Evolutionary conservation across 2,888 invertebrate species (phyloP).

Genomic region (Lypha dubia): DNA sequence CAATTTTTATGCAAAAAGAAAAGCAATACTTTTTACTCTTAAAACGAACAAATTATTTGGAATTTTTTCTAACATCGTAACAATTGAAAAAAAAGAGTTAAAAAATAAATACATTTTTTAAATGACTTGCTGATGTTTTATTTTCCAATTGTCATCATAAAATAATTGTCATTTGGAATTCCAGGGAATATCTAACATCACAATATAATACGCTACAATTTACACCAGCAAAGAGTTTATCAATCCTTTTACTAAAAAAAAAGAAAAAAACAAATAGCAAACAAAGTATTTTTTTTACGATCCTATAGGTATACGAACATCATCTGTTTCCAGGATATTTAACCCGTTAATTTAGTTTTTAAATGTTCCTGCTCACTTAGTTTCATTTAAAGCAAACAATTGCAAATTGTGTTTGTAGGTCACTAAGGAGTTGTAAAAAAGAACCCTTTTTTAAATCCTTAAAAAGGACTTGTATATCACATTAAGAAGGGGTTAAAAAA

Average conservation of each 20-base stretch:
- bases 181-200: conserved; percentile 21
- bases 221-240: neutral
- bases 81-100: conserved; percentile 28
- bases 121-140: conserved; percentile 54
- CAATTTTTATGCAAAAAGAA: conserved; percentile 11
- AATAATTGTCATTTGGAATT: conserved; percentile 67
- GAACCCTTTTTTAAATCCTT: conserved; percentile 27
- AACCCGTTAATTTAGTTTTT: conserved; percentile 61
- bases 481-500: conserved; percentile 69
- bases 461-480: conserved; percentile 18
- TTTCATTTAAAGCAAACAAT: conserved; percentile 73
- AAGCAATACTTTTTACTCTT: conserved; percentile 27
- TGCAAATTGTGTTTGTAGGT: conserved; percentile 75
- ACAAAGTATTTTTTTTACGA: conserved; percentile 54
- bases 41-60: conserved; percentile 48
- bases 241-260: conserved; percentile 47
- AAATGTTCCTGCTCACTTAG: conserved; percentile 57
- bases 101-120: conserved; percentile 43
- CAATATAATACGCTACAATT: neutral
- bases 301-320: conserved; percentile 32
- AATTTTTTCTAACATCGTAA: neutral
- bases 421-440: conserved; percentile 61
- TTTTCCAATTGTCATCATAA: conserved; percentile 64
- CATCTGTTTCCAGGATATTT: conserved; percentile 68
- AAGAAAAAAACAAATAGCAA: too few relatives aligned